Evolutionary conservation across 2,888 invertebrate genomes (phyloP).

Genomic region (Ennomos quercinarius): DNA sequence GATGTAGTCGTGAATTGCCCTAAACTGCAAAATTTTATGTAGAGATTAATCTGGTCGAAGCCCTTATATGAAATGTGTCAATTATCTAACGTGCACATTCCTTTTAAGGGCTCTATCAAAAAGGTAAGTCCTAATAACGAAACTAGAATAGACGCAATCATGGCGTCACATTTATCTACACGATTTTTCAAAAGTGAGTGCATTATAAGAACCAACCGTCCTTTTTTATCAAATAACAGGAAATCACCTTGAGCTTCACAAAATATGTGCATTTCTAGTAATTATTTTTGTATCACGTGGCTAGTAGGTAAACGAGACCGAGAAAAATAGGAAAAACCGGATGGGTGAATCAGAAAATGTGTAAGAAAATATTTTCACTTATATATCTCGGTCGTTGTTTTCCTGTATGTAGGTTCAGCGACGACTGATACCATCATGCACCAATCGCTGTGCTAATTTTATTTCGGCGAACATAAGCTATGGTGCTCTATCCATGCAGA

Average conservation of each 20-base stretch:
- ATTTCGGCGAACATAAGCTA: too few species aligned
- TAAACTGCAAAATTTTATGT: slow-evolving; percentile 44
- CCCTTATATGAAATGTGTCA: slow-evolving; percentile 42
- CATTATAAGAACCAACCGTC: slow-evolving; percentile 10
- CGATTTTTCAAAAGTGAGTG: slow-evolving; percentile 17
- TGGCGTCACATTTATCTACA: slow-evolving; percentile 16
- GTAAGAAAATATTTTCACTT: slow-evolving; percentile 1
- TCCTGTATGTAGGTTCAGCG: background rate
- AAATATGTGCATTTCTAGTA: slow-evolving; percentile 9
- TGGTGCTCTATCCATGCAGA: too few species aligned
- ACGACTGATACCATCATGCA: background rate
- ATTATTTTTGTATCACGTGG: slow-evolving; percentile 6
- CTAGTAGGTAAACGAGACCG: slow-evolving; percentile 1
- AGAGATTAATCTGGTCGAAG: slow-evolving; percentile 39
- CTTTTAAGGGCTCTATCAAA: slow-evolving; percentile 15
- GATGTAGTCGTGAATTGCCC: slow-evolving; percentile 42
- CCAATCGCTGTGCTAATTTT: too few species aligned
- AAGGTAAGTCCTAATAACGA: slow-evolving; percentile 16
- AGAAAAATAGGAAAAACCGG: slow-evolving; percentile 22
- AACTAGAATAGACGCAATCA: slow-evolving; percentile 4
- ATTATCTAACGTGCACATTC: slow-evolving; percentile 29
- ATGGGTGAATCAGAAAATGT: slow-evolving; percentile 24
- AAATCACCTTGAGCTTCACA: slow-evolving; percentile 17
- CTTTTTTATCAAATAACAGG: slow-evolving; percentile 13
- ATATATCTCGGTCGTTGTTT: slow-evolving; percentile 6